A percentile compares a stretch with the other conserved stretches of the same genome.
Conservation (phyloP, 1,140 invertebrate species). For the Varroa destructor region DNA sequence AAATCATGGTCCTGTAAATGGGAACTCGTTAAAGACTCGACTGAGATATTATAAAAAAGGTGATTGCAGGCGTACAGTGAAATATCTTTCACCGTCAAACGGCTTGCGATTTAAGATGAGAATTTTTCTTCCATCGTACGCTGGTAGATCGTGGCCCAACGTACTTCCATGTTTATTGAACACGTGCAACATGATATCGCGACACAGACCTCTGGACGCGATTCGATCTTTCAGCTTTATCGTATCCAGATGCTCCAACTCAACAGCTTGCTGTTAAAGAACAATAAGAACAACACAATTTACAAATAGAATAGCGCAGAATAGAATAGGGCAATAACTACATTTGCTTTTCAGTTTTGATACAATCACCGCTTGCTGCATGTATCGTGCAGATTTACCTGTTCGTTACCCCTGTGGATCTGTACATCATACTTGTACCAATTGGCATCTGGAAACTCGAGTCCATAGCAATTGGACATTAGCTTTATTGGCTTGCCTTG, state of each 20-base stretch:
- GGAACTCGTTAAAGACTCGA: no score
- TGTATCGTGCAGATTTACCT: no score
- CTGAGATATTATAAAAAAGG: no score
- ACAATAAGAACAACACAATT: not conserved
- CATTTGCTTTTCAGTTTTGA: not conserved
- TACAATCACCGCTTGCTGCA: no score
- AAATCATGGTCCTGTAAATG: no score
- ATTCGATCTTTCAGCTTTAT: not conserved
- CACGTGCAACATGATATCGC: not conserved
- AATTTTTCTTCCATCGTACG: constrained; percentile 5
- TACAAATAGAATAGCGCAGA: no score
- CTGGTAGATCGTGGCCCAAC: not conserved
- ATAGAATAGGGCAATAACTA: not conserved
- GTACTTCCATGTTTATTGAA: not conserved
- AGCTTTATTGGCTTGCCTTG: not conserved
- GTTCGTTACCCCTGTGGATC: not conserved
- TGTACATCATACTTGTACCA: constrained; percentile 14
- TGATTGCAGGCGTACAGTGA: no score
- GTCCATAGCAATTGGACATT: not conserved
- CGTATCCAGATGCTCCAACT: not conserved
- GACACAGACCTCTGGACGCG: not conserved
- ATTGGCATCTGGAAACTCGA: not conserved
- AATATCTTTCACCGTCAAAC: constrained; percentile 1
- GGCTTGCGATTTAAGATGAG: not conserved
- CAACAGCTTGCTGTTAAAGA: constrained; percentile 2